Base-by-base conservation (phyloP, 2,113 vertebrate genomes). In the Macrotus californicus region DNA sequence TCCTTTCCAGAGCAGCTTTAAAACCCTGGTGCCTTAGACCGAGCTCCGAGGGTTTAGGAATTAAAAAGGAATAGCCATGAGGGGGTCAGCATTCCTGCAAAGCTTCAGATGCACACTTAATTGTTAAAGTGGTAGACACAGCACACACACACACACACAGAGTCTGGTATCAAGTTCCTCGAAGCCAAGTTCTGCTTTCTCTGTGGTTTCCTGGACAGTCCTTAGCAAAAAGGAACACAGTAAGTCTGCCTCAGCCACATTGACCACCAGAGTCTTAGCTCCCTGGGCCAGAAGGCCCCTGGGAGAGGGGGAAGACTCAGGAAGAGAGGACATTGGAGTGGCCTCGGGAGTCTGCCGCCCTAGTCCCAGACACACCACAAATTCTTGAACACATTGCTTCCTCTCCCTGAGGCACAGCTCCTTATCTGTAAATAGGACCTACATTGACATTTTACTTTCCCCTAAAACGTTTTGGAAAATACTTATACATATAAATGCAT, bases 1-100 rank as follows among this genome's bases (percentile, higher is more conserved):
- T n/a, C n/a, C 59, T 70, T 92, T 89, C 46, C 77, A 7, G 46
- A 88, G 76, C 67, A 93, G 94, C 81, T 96, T 96, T 81, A 11
- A 96, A 86, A 87, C 77, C 24, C 91, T 59, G 56, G 18, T 59
- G 56, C 73, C 87, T 86, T 59, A 34, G 52, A 54, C 54, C n/a
- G 54, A 89, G 43, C 14, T 36, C 50, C 29, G 59, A 94, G 46
- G 91, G 43, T 43, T 89, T 59, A 77, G 52, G 77, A 66, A 93
- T 70, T 24, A 67, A 85, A 96, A 85, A 72, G 34, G 43, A 81
- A 67, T 43, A 75, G 89, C 70, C 85, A 26, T 10, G 34, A 83
- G 48, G 34, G 29, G 87, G 41, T 80, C 72, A 22, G n/a, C 0
- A 5, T 76, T 66, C 81, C 94, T 92, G 56, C 39, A 26, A 81